A percentile compares a stretch with the other conserved stretches of the same genome.
Evolutionary conservation across 2,113 vertebrate species (phyloP).

Genomic region (Merops nubicus): DNA sequence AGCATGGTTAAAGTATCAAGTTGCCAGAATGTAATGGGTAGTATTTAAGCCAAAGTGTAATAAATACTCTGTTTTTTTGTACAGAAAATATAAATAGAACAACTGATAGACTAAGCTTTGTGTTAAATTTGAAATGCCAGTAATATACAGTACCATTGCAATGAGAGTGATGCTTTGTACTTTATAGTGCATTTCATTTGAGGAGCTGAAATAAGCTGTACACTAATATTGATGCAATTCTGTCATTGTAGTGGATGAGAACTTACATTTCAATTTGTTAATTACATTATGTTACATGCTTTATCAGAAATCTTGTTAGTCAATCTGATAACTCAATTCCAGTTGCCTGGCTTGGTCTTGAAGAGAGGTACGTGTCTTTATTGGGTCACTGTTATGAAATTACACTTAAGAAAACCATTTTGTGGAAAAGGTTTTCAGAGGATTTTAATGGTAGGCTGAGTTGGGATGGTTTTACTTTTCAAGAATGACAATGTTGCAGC

Average conservation of each 20-base stretch:
- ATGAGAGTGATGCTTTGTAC: neutral
- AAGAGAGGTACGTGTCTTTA: neutral
- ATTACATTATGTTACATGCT: constrained; percentile 28
- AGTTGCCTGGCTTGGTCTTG: constrained; percentile 11
- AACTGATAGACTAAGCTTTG: neutral
- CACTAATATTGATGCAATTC: neutral
- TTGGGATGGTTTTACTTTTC: neutral
- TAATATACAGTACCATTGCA: neutral
- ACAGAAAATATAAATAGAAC: neutral
- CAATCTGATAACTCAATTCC: constrained; percentile 28
- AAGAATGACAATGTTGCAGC: neutral
- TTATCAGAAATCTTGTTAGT: constrained; percentile 38
- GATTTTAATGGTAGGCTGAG: neutral
- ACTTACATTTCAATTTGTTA: constrained; percentile 42
- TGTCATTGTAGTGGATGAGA: neutral
- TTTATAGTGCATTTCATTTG: neutral
- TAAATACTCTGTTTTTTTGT: neutral
- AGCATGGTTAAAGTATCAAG: neutral
- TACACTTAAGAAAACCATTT: neutral
- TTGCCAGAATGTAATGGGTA: neutral
- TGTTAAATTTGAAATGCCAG: neutral
- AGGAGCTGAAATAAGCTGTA: neutral
- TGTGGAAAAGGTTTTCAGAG: neutral
- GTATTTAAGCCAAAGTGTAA: neutral
- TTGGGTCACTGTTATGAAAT: neutral